A percentile compares a stretch with the other conserved stretches of the same genome.
phyloP scores from a whole-genome alignment of 2,888 invertebrate species.

The Formica aserva region DNA sequence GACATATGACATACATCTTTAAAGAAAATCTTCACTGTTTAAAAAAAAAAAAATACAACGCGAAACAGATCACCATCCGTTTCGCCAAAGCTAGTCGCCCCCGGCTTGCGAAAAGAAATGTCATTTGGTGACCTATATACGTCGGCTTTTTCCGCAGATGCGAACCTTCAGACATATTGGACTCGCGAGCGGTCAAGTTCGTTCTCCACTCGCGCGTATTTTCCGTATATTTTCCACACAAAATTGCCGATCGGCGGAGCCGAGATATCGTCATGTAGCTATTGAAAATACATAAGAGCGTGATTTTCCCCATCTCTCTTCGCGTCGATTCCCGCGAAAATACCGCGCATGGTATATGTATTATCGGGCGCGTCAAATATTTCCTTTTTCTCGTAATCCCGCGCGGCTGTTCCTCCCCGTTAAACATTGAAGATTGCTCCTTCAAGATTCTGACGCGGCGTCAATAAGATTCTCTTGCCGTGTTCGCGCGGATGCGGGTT shows the following conservation, averaged over 20 bases:
- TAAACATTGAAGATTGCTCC: slow-evolving; percentile 47
- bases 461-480: slow-evolving; percentile 11
- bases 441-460: slow-evolving; percentile 28
- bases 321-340: slow-evolving; percentile 20
- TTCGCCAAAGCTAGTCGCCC: slow-evolving; percentile 31
- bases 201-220: slow-evolving; percentile 38
- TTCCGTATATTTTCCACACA: slow-evolving; percentile 11
- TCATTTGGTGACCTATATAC: slow-evolving; percentile 67
- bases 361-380: slow-evolving; percentile 1
- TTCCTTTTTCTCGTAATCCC: slow-evolving; percentile 26
- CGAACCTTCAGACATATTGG: slow-evolving; percentile 65
- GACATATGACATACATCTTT: slow-evolving; percentile 16
- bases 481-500: background rate
- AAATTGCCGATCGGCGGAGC: background rate
- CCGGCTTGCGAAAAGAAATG: slow-evolving; percentile 56
- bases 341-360: background rate
- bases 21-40: background rate
- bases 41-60: background rate
- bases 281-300: slow-evolving; percentile 13
- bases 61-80: slow-evolving; percentile 26
- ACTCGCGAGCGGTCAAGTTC: slow-evolving; percentile 54
- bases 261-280: background rate
- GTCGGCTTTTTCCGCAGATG: slow-evolving; percentile 44
- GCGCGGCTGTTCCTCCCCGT: slow-evolving; percentile 34
- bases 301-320: background rate